These are phyloP conservation scores for Styela plicata DNA, from an alignment of 23 tunicate genomes.

Conservation along the genomic window DNA sequence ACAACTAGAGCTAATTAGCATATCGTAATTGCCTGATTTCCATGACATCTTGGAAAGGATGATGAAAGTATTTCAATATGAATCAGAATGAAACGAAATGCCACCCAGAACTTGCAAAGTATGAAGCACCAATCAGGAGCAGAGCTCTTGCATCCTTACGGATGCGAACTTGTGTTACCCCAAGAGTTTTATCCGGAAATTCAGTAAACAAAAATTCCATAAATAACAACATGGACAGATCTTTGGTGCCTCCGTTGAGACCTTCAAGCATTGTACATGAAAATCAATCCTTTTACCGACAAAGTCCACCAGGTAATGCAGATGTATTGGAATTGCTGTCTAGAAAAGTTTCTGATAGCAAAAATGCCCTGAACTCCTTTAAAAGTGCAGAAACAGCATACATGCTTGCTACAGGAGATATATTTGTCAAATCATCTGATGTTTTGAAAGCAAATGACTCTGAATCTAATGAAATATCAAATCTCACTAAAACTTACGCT, in stretches of 20 bases:
- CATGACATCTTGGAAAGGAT: background rate
- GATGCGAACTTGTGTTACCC: background rate
- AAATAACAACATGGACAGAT: background rate
- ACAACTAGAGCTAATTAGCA: no score
- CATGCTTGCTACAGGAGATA: slow-evolving; percentile 25
- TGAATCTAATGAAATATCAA: slow-evolving; percentile 13
- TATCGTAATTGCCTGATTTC: no score
- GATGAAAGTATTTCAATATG: background rate
- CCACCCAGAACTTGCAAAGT: background rate
- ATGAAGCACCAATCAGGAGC: background rate
- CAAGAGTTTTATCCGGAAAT: background rate
- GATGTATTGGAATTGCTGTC: slow-evolving; percentile 1
- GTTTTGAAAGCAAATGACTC: background rate
- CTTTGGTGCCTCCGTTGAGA: background rate
- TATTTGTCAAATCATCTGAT: slow-evolving; percentile 13
- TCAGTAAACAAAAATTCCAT: background rate
- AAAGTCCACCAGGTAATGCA: background rate
- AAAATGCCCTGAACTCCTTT: background rate
- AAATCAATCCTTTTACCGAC: background rate
- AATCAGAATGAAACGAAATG: background rate
- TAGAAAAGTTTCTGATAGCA: slow-evolving; percentile 5
- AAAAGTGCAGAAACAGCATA: slow-evolving; percentile 15
- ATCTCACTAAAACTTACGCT: background rate
- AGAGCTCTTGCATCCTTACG: background rate
- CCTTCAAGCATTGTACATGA: background rate